phyloP scores from a whole-genome alignment of 2,888 invertebrate genomes.

The Ryuthela nishihirai region DNA sequence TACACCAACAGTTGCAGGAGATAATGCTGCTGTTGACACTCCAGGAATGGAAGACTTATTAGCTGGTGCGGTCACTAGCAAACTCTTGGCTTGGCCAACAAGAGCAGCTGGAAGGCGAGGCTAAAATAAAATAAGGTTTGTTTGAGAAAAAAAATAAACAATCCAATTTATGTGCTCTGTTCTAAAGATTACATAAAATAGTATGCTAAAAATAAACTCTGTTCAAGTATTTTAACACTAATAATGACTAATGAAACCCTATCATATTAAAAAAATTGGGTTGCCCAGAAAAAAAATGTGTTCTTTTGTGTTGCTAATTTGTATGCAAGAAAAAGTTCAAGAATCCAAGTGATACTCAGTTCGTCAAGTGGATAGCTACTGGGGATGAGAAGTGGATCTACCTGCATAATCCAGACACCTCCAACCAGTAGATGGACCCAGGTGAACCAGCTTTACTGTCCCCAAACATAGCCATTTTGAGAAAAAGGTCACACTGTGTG shows the following conservation, averaged over 20 bases:
- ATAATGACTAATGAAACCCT: not conserved
- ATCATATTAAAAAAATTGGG: not conserved
- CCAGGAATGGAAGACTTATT: conserved; percentile 15
- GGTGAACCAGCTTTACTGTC: too few species aligned
- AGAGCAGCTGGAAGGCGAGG: conserved; percentile 9
- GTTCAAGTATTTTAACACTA: not conserved
- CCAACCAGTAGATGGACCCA: too few species aligned
- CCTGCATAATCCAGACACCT: too few species aligned
- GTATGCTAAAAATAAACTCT: not conserved
- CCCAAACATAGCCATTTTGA: too few species aligned
- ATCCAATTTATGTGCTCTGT: not conserved
- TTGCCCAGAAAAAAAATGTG: not conserved
- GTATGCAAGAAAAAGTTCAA: too few species aligned
- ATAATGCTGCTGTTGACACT: conserved; percentile 24
- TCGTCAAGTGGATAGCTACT: too few species aligned
- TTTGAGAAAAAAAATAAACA: not conserved
- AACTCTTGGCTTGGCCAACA: conserved; percentile 15
- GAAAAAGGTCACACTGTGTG: too few species aligned
- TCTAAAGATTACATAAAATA: not conserved
- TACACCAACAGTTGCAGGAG: conserved; percentile 32
- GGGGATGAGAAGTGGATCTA: too few species aligned
- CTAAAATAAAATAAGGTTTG: conserved; percentile 5
- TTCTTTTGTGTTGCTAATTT: too few species aligned
- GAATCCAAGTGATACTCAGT: too few species aligned
- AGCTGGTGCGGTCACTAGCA: conserved; percentile 12